These are phyloP conservation scores for Drosophila barbarae DNA, from an alignment of 2,888 invertebrate species.

Conservation along the genomic window DNA sequence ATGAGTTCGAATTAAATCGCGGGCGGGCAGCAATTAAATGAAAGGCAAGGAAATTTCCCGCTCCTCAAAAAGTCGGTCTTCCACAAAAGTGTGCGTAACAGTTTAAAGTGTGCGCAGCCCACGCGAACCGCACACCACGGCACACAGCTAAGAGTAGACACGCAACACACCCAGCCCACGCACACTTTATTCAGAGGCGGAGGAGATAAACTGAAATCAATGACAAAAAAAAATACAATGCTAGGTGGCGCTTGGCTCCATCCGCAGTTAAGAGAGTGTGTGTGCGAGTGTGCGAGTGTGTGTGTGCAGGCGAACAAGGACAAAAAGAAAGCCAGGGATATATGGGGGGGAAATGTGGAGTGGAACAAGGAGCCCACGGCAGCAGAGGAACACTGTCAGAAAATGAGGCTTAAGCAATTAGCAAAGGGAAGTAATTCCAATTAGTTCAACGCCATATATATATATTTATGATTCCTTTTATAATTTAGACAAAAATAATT, in stretches of 20 bases:
- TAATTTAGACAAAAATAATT: no score
- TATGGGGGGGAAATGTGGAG: not conserved
- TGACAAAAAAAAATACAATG: slow-evolving; percentile 41
- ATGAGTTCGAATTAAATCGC: slow-evolving; percentile 53
- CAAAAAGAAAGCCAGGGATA: slow-evolving; percentile 11
- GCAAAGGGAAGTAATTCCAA: not conserved
- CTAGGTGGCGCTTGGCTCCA: slow-evolving; percentile 5
- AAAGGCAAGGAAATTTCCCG: slow-evolving; percentile 42
- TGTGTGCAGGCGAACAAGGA: slow-evolving; percentile 25
- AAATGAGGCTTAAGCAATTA: not conserved
- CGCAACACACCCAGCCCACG: slow-evolving; percentile 2
- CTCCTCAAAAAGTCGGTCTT: slow-evolving; percentile 29
- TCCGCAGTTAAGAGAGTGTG: slow-evolving; percentile 3
- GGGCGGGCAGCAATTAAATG: slow-evolving; percentile 56
- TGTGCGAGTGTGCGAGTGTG: slow-evolving; percentile 9
- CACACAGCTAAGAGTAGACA: not conserved
- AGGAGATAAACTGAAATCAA: slow-evolving; percentile 55
- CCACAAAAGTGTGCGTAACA: slow-evolving; percentile 30
- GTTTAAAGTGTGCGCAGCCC: slow-evolving; percentile 23
- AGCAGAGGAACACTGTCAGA: slow-evolving; percentile 7
- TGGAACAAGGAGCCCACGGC: slow-evolving; percentile 9
- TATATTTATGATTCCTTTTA: not conserved
- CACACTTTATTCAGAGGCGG: slow-evolving; percentile 4
- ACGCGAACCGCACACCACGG: slow-evolving; percentile 9
- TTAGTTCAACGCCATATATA: not conserved